Percentiles rank a stretch among this genome's conserved stretches.
Conservation (phyloP, 2,888 invertebrate species). For the Scotopteryx bipunctaria region DNA sequence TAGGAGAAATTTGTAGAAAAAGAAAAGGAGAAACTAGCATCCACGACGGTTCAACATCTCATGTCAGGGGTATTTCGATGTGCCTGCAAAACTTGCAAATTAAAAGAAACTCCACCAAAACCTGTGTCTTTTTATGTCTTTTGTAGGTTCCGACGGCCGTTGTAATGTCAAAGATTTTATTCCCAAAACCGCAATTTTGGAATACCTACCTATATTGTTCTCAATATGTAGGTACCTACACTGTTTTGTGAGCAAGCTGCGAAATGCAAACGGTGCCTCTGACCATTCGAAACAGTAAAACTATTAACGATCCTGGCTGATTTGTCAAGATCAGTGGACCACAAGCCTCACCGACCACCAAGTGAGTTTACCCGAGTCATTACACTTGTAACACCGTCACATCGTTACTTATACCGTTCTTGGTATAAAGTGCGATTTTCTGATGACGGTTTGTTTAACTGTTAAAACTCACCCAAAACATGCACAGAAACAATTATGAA, state of each 20-base stretch:
- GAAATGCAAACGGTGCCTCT: neutral
- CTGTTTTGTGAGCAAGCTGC: neutral
- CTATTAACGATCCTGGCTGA: neutral
- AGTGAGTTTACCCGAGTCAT: constrained; percentile 61
- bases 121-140: too few species aligned
- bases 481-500: constrained; percentile 42
- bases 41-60: too few species aligned
- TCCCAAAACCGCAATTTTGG: too few species aligned
- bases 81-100: too few species aligned
- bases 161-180: too few species aligned
- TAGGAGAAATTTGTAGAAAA: too few species aligned
- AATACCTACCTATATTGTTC: too few species aligned
- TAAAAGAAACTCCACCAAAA: too few species aligned
- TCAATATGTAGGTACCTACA: too few species aligned
- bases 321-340: constrained; percentile 5
- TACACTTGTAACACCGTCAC: constrained; percentile 59
- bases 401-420: constrained; percentile 65
- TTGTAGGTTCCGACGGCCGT: too few species aligned
- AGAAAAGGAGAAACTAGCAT: too few species aligned
- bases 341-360: constrained; percentile 43
- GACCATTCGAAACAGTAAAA: neutral
- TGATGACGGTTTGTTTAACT: constrained; percentile 62
- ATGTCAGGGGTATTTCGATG: too few species aligned
- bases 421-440: constrained; percentile 63
- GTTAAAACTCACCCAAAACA: constrained; percentile 62